phyloP scores from a whole-genome alignment of 2,797 vertebrate species.

The Chloroceryle inda region DNA sequence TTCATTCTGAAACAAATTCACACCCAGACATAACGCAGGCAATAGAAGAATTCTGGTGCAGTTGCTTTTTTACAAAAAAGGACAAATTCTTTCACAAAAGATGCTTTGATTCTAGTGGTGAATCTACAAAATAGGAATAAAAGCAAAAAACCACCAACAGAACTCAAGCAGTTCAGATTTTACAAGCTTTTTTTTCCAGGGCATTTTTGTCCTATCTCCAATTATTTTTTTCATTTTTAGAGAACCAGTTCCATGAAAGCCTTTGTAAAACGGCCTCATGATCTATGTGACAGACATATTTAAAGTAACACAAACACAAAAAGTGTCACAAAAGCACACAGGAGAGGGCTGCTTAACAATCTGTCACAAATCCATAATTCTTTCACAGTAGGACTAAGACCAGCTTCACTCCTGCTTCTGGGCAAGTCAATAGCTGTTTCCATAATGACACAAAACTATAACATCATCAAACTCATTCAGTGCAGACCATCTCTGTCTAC shows the following conservation, averaged over 20 bases:
- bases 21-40: background rate
- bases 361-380: background rate
- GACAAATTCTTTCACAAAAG: background rate
- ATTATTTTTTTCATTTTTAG: background rate
- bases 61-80: background rate
- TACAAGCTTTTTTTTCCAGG: background rate
- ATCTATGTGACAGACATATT: background rate
- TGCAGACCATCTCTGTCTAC: background rate
- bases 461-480: background rate
- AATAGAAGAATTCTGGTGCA: background rate
- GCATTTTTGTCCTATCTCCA: background rate
- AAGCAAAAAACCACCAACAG: background rate
- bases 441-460: background rate
- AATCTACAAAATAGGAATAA: background rate
- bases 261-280: background rate
- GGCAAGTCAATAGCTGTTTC: background rate
- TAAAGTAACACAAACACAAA: background rate
- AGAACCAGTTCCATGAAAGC: background rate
- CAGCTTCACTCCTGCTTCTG: background rate
- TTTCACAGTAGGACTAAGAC: background rate
- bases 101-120: background rate
- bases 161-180: background rate
- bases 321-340: background rate
- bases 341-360: background rate
- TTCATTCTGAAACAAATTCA: background rate